Base-by-base conservation (phyloP, 2,797 vertebrate genomes). In the Microcaecilia unicolor region DNA sequence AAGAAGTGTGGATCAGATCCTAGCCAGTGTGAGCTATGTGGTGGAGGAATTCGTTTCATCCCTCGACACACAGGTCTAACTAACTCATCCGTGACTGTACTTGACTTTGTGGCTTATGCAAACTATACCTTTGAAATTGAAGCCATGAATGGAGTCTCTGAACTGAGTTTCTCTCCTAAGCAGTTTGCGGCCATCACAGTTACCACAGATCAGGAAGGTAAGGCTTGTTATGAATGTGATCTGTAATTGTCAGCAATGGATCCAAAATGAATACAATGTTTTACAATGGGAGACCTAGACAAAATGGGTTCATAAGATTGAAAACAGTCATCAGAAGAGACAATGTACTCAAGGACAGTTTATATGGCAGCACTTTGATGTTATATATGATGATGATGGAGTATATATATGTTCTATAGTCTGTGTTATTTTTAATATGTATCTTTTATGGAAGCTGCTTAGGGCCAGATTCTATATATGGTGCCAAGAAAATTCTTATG, bases 51-150 rank as follows among this genome's bases (percentile, higher is more conserved):
- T 1, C 92, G 92, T 10, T 97, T 96, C 58, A 52, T 93, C 26
- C 95, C 94, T 0, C 61, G 88, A n/a, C 89, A 90, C 2, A 70
- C 84, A 3, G 93, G 93, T 29, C 81, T 99, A 45, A 84, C 56
- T 60, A 92, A 93, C 44, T 81, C 71, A 46, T 89, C 88, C 0
- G 92, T 99, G 29, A 82, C 86, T 1, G 85, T 97, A 30, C 75
- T 78, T 29, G 93, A 97, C 67, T 93, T 99, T 42, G 80, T 91
- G 9, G 76, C 91, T 0, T 89, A 97, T 3, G 88, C 81, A 64
- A 99, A 99, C 82, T 99, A 97, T 72, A 97, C 94, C 40, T 99
- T 99, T 20, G 93, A 95, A 80, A 93, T 99, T 1, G 88, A 96
- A 72, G 92, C 93, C 16, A 81, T 76, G n/a, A 99, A 98, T 5